Base-by-base conservation (phyloP, 2,888 invertebrate species). In the Ophion slaviceki region DNA sequence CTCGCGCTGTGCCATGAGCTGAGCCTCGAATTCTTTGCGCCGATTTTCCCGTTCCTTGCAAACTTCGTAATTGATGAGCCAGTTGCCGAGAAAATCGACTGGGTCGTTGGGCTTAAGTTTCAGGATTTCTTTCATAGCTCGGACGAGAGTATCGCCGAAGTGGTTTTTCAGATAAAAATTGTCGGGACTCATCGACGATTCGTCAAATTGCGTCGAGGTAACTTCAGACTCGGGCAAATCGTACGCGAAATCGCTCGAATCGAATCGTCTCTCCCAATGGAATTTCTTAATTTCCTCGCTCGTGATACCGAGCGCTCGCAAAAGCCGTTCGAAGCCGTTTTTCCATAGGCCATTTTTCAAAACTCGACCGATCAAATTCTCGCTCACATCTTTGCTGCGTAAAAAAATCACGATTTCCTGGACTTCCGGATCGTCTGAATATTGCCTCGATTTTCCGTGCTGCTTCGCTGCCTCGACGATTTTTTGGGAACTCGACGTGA, bases 41-140 rank as follows among this genome's bases (percentile, higher is more conserved):
- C 74, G 79, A 17, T 74, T 71, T 7, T 67, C 66, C 2, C 74
- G 32, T 20, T 95, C 94, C 87, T 94, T 93, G 86, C 94, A 94
- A 87, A 94, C 94, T 67, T 94, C 91, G 88, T 94, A 95, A 90
- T 94, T 94, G 78, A 94, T 92, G 8, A 95, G 90, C 94, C 95
- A 95, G 87, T 94, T 94, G 2, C 93, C 95, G 32, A 95, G 89
- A 87, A 94, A 95, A 87, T 94, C 94, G 20, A 95, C 94, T 0
- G 95, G 95, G 90, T 95, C 95, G 68, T 89, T 83, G 1, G 95
- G 95, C 86, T 94, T 94, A 80, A 93, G 94, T 2, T 93, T 91
- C 0, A 94, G 92, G 61, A 95, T 93, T 88, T 95, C 95, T 3
- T 94, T 94, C 76, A 95, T 85, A 5, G 94, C 95, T 40, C 53